Conservation (phyloP, 1,140 invertebrate genomes). For the Idris sp. region DNA sequence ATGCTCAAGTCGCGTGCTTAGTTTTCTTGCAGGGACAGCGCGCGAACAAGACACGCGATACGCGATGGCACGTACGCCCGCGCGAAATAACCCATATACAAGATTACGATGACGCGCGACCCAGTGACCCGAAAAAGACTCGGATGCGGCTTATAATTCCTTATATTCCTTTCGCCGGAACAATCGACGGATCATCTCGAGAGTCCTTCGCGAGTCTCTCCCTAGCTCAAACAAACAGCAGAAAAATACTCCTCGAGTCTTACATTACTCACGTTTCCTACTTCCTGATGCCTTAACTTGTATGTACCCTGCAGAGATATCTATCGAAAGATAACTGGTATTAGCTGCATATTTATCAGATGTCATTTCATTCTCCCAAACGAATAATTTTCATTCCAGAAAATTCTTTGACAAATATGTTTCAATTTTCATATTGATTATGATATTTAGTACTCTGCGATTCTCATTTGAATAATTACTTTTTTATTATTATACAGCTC, state of each 20-base stretch:
- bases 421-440: no score
- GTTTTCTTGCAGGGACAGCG: constrained; percentile 12
- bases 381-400: no score
- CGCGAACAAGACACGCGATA: constrained; percentile 1
- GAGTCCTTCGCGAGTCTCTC: no score
- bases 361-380: no score
- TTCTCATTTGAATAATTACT: no score
- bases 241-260: no score
- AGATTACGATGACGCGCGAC: constrained; percentile 57
- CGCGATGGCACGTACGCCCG: constrained; percentile 42
- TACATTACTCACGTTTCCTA: constrained; percentile 56
- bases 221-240: no score
- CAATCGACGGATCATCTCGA: no score
- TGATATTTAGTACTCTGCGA: no score
- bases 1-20: constrained; percentile 33
- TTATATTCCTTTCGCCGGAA: constrained; percentile 46
- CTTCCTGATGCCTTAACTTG: constrained; percentile 45
- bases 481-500: no score
- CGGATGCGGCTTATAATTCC: constrained; percentile 67
- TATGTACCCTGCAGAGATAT: constrained; percentile 33
- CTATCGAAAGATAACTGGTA: constrained; percentile 18
- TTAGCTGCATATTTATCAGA: no score
- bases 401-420: no score
- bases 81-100: constrained; percentile 60
- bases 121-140: constrained; percentile 72